Evolutionary conservation across 2,113 vertebrate species (phyloP).

Genomic region (Neomonachus schauinslandi): DNA sequence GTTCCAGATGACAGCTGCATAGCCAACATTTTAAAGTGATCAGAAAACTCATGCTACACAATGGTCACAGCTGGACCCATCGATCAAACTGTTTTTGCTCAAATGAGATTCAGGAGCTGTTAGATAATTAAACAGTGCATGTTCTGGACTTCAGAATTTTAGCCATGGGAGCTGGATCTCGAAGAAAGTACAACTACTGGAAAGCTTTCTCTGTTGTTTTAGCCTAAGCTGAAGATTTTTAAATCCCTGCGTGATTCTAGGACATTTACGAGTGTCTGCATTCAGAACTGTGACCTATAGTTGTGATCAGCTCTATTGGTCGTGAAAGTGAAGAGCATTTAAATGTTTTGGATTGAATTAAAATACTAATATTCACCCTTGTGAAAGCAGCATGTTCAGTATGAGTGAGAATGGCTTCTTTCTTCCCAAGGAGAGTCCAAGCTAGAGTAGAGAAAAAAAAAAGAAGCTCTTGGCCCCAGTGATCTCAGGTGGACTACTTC

Average conservation of each 20-base stretch:
- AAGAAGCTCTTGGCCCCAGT: background rate
- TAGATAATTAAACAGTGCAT: constrained; percentile 58
- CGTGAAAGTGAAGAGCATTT: background rate
- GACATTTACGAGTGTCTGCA: background rate
- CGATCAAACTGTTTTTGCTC: constrained; percentile 66
- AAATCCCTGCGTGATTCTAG: background rate
- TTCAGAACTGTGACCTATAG: background rate
- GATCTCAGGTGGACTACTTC: fast-evolving
- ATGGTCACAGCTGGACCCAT: constrained; percentile 73
- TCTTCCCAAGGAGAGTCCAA: background rate
- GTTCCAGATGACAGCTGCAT: constrained; percentile 75
- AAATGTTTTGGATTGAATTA: background rate
- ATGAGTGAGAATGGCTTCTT: background rate
- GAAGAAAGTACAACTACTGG: constrained; percentile 49
- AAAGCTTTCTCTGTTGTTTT: background rate
- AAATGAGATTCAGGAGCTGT: constrained; percentile 38
- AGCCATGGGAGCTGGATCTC: constrained; percentile 10
- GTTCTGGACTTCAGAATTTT: constrained; percentile 62
- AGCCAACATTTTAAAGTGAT: constrained; percentile 50
- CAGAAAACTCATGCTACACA: constrained; percentile 60
- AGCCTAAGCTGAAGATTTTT: background rate
- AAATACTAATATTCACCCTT: background rate
- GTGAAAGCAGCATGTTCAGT: background rate
- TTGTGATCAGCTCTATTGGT: background rate
- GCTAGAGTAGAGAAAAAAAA: background rate